Evolutionary conservation across 2,797 vertebrate genomes (phyloP), one percentile per base, ranked within the genome.

Genomic region (Melanotaenia boesemani): DNA sequence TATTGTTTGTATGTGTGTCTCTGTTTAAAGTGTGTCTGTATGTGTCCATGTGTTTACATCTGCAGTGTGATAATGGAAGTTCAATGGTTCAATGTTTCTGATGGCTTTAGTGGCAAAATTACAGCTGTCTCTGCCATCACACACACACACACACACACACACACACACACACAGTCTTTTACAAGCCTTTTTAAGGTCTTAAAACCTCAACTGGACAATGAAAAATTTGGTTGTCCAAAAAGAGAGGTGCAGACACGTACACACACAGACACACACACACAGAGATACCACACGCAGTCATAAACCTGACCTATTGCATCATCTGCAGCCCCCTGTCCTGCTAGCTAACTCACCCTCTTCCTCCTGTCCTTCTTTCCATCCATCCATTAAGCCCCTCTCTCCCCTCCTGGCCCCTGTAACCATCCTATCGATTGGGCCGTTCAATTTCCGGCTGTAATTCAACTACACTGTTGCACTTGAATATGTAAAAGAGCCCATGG

Each of bases 401-500:
- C 57, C 46, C 72, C 58, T 36, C 36, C 41, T 20, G 26, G 26
- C 34, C 26, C 64, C 48, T 65, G 56, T 60, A 54, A 79, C 80
- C 88, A 91, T 88, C 90, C 86, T 84, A 91, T 92, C 92, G 93
- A 94, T 93, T 93, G 86, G 90, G 84, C 87, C 88, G 70, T 92
- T 90, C 90, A 88, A 89, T 92, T 92, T 90, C 84, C 82, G 74
- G 79, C 87, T 83, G 76, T 88, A 92, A 88, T 92, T 93, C 91
- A 94, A 90, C 89, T 88, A 89, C 85, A 74, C 87, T 78, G 84
- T 88, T 90, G 89, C 88, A 91, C 93, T 94, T 93, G 84, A 93
- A 93, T 93, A 94, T 94, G 92, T 77, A 94, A 91, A 95, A 93
- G 81, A 94, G 82, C 79, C 85, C 87, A 89, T 56, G 67, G 85